These are phyloP conservation scores for Acleris emargana DNA, from an alignment of 2,888 invertebrate genomes.

Conservation along the genomic window DNA sequence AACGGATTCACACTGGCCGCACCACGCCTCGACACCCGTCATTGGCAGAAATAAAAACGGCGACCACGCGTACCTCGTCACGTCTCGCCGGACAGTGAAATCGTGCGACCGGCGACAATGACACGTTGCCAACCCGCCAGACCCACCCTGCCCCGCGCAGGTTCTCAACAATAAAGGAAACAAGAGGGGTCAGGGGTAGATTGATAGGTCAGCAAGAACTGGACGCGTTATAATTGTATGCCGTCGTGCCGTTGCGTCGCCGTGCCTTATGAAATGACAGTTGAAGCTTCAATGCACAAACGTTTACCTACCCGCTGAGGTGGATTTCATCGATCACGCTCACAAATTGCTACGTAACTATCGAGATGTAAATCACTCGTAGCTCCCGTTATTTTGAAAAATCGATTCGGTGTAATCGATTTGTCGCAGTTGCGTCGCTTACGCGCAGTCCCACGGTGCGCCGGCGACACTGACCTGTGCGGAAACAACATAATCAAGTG, in stretches of 20 bases:
- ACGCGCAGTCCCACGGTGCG: constrained; percentile 76
- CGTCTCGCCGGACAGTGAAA: constrained; percentile 80
- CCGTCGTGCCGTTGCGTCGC: constrained; percentile 63
- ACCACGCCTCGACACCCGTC: constrained; percentile 83
- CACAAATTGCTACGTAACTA: constrained; percentile 77
- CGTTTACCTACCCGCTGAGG: constrained; percentile 72
- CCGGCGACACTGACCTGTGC: constrained; percentile 48
- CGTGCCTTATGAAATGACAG: constrained; percentile 81
- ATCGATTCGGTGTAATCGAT: constrained; percentile 79
- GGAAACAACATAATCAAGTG: constrained; percentile 58
- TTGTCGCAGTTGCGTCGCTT: constrained; percentile 75
- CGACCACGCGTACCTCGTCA: constrained; percentile 82
- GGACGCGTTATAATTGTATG: constrained; percentile 60
- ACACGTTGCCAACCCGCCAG: constrained; percentile 61
- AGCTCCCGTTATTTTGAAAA: constrained; percentile 80
- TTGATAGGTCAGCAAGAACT: constrained; percentile 52
- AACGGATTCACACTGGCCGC: constrained; percentile 63
- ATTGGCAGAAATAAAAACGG: constrained; percentile 84
- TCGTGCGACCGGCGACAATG: constrained; percentile 81
- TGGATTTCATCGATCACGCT: constrained; percentile 80
- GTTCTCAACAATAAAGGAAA: constrained; percentile 39
- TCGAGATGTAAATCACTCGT: constrained; percentile 78
- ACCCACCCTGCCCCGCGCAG: constrained; percentile 49
- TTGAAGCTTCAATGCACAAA: constrained; percentile 79
- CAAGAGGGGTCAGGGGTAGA: constrained; percentile 37